phyloP scores from a whole-genome alignment of 2,797 vertebrate genomes.

The Odontamblyopus rebecca region DNA sequence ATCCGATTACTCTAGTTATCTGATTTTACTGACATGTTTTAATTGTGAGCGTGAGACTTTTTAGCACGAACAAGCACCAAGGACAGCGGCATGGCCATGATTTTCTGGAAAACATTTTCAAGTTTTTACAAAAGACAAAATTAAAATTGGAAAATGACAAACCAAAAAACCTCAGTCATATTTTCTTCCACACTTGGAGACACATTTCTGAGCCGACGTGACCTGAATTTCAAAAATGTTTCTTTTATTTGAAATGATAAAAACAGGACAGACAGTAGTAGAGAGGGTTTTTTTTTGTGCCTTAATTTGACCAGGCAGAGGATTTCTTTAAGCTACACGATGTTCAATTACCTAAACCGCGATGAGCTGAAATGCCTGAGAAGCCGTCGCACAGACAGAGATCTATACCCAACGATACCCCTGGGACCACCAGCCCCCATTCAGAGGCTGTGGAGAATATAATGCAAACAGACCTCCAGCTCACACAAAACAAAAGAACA shows the following conservation, averaged over 20 bases:
- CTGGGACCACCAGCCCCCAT: not conserved
- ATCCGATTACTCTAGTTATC: no score
- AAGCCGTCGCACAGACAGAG: slow-evolving; percentile 7
- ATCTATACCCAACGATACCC: not conserved
- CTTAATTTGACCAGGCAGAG: not conserved
- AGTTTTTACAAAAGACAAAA: no score
- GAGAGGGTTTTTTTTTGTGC: not conserved
- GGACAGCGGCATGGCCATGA: no score
- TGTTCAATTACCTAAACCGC: slow-evolving; percentile 2
- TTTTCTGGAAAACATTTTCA: no score
- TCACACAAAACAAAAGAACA: not conserved
- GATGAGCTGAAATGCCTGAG: slow-evolving; percentile 13
- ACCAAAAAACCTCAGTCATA: not conserved
- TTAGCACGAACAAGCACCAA: no score
- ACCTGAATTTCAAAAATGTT: slow-evolving; percentile 1
- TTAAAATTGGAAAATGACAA: not conserved
- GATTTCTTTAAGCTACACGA: not conserved
- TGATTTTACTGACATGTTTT: no score
- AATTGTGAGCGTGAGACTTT: no score
- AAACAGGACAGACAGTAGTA: not conserved
- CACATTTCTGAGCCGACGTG: not conserved
- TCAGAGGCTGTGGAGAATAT: not conserved
- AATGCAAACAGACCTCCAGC: not conserved
- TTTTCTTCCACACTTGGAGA: not conserved
- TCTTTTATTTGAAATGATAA: not conserved